Percentiles rank a stretch among this genome's conserved stretches.
These are phyloP conservation scores for Philantomba maxwellii DNA, from an alignment of 2,113 vertebrate genomes.

Conservation along the genomic window DNA sequence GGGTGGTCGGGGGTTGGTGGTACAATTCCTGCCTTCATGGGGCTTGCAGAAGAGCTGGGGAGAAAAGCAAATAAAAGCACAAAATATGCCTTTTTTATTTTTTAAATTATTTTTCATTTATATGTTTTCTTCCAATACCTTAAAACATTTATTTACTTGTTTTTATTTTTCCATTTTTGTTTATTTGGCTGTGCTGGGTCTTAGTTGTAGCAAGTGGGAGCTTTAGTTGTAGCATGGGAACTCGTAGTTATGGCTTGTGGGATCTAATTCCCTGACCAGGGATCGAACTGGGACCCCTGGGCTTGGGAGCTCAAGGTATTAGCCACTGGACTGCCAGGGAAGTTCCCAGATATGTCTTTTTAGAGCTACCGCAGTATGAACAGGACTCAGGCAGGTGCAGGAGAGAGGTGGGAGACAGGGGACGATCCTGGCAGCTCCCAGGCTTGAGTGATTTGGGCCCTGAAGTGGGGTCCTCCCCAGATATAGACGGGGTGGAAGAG, in stretches of 20 bases:
- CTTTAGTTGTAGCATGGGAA: neutral
- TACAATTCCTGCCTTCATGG: neutral
- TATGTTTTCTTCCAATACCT: neutral
- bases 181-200: neutral
- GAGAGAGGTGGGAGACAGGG: too few relatives aligned
- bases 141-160: neutral
- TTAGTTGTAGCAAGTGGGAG: neutral
- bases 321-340: neutral
- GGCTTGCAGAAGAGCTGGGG: neutral
- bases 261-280: neutral
- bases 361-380: neutral
- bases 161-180: neutral
- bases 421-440: neutral
- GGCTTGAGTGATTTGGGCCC: accelerated
- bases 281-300: neutral
- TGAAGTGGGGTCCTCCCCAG: neutral
- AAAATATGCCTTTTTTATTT: neutral
- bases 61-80: neutral
- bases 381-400: too few relatives aligned
- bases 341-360: neutral
- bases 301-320: neutral
- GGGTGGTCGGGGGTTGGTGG: accelerated
- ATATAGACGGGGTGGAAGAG: accelerated
- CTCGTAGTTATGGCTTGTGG: neutral
- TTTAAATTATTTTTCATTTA: neutral